Conservation (phyloP, 2,113 vertebrate species). For the Triplophysa tibetana region DNA sequence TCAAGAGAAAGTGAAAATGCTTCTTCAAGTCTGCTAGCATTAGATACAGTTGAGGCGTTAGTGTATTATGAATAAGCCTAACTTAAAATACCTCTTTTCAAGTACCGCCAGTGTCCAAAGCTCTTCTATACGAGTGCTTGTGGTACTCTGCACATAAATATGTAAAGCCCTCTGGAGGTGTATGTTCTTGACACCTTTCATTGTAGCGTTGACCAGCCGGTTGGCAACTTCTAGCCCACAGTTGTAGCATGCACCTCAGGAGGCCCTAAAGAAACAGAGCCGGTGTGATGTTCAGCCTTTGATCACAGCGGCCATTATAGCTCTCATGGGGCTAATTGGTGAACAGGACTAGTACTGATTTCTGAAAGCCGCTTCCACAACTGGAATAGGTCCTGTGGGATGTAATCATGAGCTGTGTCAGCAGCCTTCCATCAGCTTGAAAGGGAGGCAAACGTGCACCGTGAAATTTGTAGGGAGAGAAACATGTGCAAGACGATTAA, state of each 20-base stretch:
- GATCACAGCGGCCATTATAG: slow-evolving; percentile 24
- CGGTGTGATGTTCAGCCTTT: background rate
- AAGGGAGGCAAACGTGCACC: background rate
- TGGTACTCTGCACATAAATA: slow-evolving; percentile 1
- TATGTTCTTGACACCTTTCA: slow-evolving; percentile 32
- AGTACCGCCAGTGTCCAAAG: slow-evolving; percentile 1
- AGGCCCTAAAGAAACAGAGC: slow-evolving; percentile 35
- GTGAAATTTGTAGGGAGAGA: slow-evolving; percentile 12
- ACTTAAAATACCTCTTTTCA: slow-evolving; percentile 23
- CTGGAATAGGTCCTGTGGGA: slow-evolving; percentile 40
- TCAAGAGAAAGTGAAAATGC: background rate
- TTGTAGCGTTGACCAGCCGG: slow-evolving; percentile 26
- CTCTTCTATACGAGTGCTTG: slow-evolving; percentile 4
- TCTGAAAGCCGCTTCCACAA: slow-evolving; percentile 17
- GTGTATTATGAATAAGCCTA: slow-evolving; percentile 4
- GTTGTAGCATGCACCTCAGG: background rate
- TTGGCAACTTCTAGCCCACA: slow-evolving; percentile 17
- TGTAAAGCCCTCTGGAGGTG: slow-evolving; percentile 14
- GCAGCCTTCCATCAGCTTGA: slow-evolving; percentile 40
- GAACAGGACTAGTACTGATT: slow-evolving; percentile 13
- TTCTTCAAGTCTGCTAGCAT: background rate
- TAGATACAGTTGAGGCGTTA: background rate
- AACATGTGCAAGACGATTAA: background rate
- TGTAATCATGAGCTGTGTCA: slow-evolving; percentile 39
- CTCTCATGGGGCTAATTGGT: slow-evolving; percentile 37